Conservation (phyloP, 2,113 vertebrate species). For the Oreocharis arfaki region DNA sequence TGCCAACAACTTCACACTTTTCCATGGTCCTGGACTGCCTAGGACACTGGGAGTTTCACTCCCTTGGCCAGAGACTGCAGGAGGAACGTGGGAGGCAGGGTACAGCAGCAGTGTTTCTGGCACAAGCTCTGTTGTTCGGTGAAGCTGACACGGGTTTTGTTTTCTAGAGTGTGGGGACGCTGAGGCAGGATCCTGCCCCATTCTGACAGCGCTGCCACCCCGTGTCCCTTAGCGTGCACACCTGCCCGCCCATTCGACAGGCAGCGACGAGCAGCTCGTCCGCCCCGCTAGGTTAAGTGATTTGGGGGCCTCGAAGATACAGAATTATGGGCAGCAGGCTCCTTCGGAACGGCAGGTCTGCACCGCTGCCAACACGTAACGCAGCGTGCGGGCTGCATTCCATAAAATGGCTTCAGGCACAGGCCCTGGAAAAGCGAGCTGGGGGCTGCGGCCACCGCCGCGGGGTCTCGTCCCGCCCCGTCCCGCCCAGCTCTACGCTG, state of each 20-base stretch:
- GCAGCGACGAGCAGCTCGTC: background rate
- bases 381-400: background rate
- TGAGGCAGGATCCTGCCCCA: background rate
- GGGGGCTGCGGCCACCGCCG: background rate
- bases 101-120: background rate
- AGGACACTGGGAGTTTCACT: fast-evolving
- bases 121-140: background rate
- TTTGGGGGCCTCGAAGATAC: background rate
- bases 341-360: background rate
- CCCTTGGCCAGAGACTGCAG: fast-evolving
- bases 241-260: background rate
- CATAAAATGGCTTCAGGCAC: conserved; percentile 20
- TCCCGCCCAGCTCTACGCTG: background rate
- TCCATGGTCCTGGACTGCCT: background rate
- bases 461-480: background rate
- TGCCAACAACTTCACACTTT: background rate
- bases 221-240: background rate
- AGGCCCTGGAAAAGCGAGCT: background rate
- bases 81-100: background rate
- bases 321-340: background rate
- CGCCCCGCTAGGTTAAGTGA: background rate
- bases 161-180: fast-evolving
- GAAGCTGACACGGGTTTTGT: background rate
- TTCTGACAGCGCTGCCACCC: background rate
- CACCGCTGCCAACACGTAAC: background rate